Evolutionary conservation across 2,888 invertebrate species (phyloP).

Genomic region (Gymnoscelis rufifasciata): DNA sequence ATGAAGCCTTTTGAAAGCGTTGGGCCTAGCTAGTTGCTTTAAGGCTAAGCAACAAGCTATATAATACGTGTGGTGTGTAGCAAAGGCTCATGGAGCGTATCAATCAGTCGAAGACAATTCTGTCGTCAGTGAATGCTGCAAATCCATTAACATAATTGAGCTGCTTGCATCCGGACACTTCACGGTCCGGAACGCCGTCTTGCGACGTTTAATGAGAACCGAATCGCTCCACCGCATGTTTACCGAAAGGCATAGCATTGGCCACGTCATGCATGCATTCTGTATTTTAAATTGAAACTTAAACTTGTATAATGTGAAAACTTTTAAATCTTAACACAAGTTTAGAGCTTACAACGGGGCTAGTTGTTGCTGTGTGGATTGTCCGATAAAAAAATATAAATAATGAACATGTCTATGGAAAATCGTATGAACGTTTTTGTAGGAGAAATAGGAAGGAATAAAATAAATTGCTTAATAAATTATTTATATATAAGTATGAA

Average conservation of each 20-base stretch:
- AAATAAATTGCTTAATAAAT: too few relatives aligned
- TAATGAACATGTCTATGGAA: too few relatives aligned
- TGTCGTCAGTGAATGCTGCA: constrained; percentile 56
- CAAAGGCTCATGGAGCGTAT: constrained; percentile 43
- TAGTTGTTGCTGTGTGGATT: too few relatives aligned
- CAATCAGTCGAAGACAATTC: constrained; percentile 53
- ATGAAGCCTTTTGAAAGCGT: too few relatives aligned
- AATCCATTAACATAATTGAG: constrained; percentile 75
- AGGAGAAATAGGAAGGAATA: too few relatives aligned
- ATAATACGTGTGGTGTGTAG: constrained; percentile 32
- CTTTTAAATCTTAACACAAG: neutral
- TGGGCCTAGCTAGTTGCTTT: neutral
- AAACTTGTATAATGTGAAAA: neutral
- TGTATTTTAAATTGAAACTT: neutral
- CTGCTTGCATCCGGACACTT: constrained; percentile 66
- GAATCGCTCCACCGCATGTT: constrained; percentile 64
- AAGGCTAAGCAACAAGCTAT: constrained; percentile 3
- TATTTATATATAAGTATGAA: too few relatives aligned
- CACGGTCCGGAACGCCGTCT: constrained; percentile 62
- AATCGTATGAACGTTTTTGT: too few relatives aligned
- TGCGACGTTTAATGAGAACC: constrained; percentile 67
- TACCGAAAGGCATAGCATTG: constrained; percentile 41
- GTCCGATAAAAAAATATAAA: too few relatives aligned
- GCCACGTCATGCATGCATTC: neutral
- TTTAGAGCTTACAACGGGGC: too few relatives aligned